Base-by-base conservation (phyloP, 1,140 invertebrate genomes). In the Ladona fulva region DNA sequence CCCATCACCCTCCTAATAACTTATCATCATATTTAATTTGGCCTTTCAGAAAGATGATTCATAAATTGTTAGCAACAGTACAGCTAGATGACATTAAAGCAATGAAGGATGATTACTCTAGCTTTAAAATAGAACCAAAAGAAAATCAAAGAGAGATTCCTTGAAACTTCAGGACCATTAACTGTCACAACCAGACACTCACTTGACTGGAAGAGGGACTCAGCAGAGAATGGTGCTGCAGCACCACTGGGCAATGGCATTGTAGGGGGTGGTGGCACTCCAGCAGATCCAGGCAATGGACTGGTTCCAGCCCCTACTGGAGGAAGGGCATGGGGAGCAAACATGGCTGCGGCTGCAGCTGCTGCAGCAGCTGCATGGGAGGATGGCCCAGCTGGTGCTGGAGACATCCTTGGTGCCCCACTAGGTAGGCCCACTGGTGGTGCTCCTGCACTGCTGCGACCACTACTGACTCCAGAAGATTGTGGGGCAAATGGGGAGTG, bases 151-250 rank as follows among this genome's bases (percentile, higher is more conserved):
- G n/a, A n/a, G n/a, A n/a, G n/a, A n/a, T n/a, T n/a, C n/a, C n/a
- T n/a, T n/a, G n/a, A n/a, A n/a, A n/a, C n/a, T n/a, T n/a, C n/a
- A n/a, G n/a, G n/a, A n/a, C n/a, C n/a, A n/a, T n/a, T n/a, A n/a
- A n/a, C 8, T 37, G 29, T 37, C 8, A 1, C 29, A 5, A 8
- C 29, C 8, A 37, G 29, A 37, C 8, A 89, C 89, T 91, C 87
- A 91, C 92, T 94, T 80, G 93, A 89, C 87, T 94, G 93, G 82
- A 95, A 95, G 59, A 95, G 88, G 80, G 93, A 94, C 84, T 95
- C 93, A 16, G 93, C 93, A 1, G 93, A 93, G 85, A 95, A 95
- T 7, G 83, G 80, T 85, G 84, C 8, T 85, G 85, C 82, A 80
- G 86, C 79, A 81, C 84, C 80, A 85, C 52, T 82, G 79, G 11